Evolutionary conservation across 2,113 vertebrate species (phyloP).

Genomic region (Dicerorhinus sumatrensis): DNA sequence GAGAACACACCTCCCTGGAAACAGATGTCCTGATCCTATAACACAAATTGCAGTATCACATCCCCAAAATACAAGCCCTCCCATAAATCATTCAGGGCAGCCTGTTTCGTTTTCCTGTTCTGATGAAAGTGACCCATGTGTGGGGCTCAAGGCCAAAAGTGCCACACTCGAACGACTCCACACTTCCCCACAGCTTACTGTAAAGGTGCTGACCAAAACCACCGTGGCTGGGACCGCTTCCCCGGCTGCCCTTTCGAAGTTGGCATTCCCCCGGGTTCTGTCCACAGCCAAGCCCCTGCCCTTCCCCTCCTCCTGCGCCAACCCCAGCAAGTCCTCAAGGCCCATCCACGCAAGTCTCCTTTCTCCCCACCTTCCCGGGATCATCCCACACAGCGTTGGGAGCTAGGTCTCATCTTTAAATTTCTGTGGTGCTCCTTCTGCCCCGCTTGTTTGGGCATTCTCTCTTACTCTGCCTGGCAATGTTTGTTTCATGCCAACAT

Average conservation of each 20-base stretch:
- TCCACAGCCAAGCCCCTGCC: neutral
- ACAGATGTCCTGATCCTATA: conserved; percentile 78
- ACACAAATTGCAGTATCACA: conserved; percentile 80
- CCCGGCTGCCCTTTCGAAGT: neutral
- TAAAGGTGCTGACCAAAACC: conserved; percentile 78
- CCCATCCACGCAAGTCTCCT: neutral
- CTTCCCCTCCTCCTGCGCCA: neutral
- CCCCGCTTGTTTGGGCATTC: neutral
- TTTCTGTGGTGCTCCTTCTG: neutral
- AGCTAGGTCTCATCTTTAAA: neutral
- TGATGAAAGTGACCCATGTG: conserved; percentile 80
- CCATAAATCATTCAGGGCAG: conserved; percentile 80
- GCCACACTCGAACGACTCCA: conserved; percentile 70
- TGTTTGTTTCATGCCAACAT: neutral
- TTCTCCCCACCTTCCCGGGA: neutral
- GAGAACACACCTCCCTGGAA: conserved; percentile 77
- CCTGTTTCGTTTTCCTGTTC: conserved; percentile 84
- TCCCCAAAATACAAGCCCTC: conserved; percentile 81
- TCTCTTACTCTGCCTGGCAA: neutral
- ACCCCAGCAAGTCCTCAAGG: neutral
- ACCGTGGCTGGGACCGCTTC: neutral
- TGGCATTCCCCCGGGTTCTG: conserved; percentile 11
- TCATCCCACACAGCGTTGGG: fast-evolving
- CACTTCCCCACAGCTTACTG: conserved; percentile 80
- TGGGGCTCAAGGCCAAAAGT: conserved; percentile 71